Base-by-base conservation (phyloP, 2,888 invertebrate species). In the Helleia helle region DNA sequence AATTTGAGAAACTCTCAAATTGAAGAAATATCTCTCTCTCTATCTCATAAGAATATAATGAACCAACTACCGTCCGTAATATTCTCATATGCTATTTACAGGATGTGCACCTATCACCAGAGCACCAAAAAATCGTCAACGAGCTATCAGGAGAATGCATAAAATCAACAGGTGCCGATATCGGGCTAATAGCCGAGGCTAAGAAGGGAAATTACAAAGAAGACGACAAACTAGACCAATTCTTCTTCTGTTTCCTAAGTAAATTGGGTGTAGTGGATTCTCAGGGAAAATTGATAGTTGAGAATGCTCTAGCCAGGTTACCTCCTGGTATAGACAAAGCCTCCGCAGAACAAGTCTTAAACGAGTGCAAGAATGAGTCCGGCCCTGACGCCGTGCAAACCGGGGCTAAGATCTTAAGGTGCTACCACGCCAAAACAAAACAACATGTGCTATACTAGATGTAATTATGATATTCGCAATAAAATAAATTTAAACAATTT, bases 161-260 rank as follows among this genome's bases (percentile, higher is more conserved):
- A 1, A 13, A 39, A 11, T 22, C 30, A 11, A 8, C 39, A 1
- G 30, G 15, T 8, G 39, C 2, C 5, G 18, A 17, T n/a, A 4
- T 3, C 7, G 8, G 11, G 7, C 2, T 7, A 0, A 11, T 34
- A 1, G 11, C 7, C 8, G 18, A 17, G 8, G 18, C 8, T 7
- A 34, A 18, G 22, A 12, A 18, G 2, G 34, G 34, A 6, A 12
- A 34, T 3, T 34, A 12, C 18, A 18, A 7, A 2, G 22, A 34
- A 6, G 18, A 34, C 9, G 34, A 34, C 12, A 7, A 4, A 2
- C 2, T 30, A 1, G 1, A 25, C 7, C 7, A 39, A 11, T 39
- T 39, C 29, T 9, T 30, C 22, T 25, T 22, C 24, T 39, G 39
- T 7, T 39, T 39, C 30, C 30, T 39, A n/a, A 30, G 12, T 14